These are phyloP conservation scores for Acronicta psi DNA, from an alignment of 2,888 invertebrate genomes.

Conservation along the genomic window DNA sequence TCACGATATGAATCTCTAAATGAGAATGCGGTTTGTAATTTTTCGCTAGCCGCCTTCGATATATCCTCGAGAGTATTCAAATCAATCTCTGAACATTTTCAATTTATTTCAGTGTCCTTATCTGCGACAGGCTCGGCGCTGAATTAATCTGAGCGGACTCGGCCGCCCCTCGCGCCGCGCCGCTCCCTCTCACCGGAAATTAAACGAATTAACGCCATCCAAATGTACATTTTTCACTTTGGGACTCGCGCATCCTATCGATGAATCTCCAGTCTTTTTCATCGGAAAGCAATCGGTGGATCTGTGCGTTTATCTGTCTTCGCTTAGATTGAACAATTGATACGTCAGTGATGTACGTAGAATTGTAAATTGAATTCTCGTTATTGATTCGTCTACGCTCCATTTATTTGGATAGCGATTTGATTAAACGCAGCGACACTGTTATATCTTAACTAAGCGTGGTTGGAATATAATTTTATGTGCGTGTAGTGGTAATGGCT, in stretches of 20 bases:
- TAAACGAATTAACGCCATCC: conserved; percentile 90
- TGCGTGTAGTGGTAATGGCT: conserved; percentile 60
- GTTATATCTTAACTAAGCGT: conserved; percentile 75
- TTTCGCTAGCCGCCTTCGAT: conserved; percentile 75
- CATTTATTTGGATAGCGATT: conserved; percentile 84
- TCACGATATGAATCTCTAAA: conserved; percentile 63
- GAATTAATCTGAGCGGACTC: conserved; percentile 88
- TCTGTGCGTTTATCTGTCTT: conserved; percentile 87
- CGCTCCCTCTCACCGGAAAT: conserved; percentile 86
- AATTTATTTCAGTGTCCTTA: conserved; percentile 89
- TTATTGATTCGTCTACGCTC: conserved; percentile 84
- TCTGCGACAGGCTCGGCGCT: conserved; percentile 86
- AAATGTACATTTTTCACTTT: conserved; percentile 89
- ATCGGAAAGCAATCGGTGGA: conserved; percentile 81
- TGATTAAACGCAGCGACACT: conserved; percentile 78
- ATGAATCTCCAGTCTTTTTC: conserved; percentile 87
- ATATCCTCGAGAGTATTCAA: conserved; percentile 87
- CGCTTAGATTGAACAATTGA: conserved; percentile 87
- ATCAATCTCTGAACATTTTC: conserved; percentile 89
- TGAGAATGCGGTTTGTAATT: conserved; percentile 76
- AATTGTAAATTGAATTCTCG: conserved; percentile 87
- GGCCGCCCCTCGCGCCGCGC: conserved; percentile 64
- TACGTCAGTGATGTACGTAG: conserved; percentile 86
- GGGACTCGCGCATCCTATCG: conserved; percentile 85
- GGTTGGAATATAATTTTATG: conserved; percentile 70